Percentiles rank a stretch among this genome's conserved stretches.
These are phyloP conservation scores for Cheilosia urbana DNA, from an alignment of 2,888 invertebrate species.

Conservation along the genomic window DNA sequence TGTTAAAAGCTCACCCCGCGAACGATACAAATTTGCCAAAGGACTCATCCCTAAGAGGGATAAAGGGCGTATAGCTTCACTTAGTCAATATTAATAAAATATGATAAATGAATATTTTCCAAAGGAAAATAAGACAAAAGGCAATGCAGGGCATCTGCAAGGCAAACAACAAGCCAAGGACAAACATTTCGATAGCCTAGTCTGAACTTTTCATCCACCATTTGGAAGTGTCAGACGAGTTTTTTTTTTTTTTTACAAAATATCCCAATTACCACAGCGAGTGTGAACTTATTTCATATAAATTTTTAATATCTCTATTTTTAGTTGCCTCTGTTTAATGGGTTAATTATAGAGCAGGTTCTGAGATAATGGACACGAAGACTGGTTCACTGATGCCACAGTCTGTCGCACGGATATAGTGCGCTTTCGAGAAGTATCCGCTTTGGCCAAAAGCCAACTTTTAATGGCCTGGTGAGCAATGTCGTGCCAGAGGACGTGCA, in stretches of 20 bases:
- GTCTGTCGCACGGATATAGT: slow-evolving; percentile 5
- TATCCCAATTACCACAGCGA: slow-evolving; percentile 19
- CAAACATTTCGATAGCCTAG: not conserved
- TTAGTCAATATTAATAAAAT: slow-evolving; percentile 59
- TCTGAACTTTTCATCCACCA: slow-evolving; percentile 32
- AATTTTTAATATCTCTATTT: slow-evolving; percentile 54
- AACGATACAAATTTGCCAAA: slow-evolving; percentile 48
- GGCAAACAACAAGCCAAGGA: not conserved
- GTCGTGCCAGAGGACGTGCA: slow-evolving; percentile 53
- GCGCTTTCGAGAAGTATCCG: slow-evolving; percentile 18
- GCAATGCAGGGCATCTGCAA: not conserved
- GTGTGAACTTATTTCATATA: slow-evolving; percentile 50
- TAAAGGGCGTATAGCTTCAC: slow-evolving; percentile 13
- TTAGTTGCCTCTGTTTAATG: slow-evolving; percentile 39
- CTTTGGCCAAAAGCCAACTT: slow-evolving; percentile 61
- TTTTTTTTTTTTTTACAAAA: slow-evolving; percentile 24
- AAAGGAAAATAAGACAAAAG: slow-evolving; percentile 2
- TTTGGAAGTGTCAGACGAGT: slow-evolving; percentile 14
- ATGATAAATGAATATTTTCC: slow-evolving; percentile 58
- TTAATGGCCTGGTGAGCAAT: slow-evolving; percentile 62
- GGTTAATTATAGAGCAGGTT: slow-evolving; percentile 61
- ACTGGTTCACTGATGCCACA: slow-evolving; percentile 16
- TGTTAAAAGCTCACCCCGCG: slow-evolving; percentile 8
- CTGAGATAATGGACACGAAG: slow-evolving; percentile 34
- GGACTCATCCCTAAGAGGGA: not conserved